Evolutionary conservation across 2,113 vertebrate genomes (phyloP).

Genomic region (Oncorhynchus mykiss): DNA sequence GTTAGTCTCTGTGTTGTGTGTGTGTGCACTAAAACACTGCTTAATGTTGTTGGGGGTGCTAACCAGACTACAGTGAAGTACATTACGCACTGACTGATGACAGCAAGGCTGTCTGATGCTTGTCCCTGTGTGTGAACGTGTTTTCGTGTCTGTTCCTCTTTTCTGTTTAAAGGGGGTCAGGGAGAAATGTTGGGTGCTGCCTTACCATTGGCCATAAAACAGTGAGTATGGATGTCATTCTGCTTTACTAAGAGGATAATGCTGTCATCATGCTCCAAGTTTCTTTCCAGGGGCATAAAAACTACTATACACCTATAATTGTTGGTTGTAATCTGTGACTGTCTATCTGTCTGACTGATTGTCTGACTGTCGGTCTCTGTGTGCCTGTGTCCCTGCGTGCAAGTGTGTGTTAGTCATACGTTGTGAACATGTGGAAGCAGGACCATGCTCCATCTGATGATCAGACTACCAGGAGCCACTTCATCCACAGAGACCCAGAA

Average conservation of each 20-base stretch:
- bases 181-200: neutral
- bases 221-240: neutral
- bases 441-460: conserved; percentile 17
- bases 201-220: neutral
- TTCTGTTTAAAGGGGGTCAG: neutral
- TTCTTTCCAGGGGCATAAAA: neutral
- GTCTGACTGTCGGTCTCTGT: neutral
- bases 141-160: conserved; percentile 34
- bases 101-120: conserved; percentile 33
- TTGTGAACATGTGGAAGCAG: conserved; percentile 19
- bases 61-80: conserved; percentile 11
- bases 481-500: conserved; percentile 7
- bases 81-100: conserved; percentile 11
- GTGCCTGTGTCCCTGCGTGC: neutral
- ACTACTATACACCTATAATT: neutral
- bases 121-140: conserved; percentile 17
- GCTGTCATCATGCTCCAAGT: conserved; percentile 11
- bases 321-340: conserved; percentile 12
- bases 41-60: conserved; percentile 1
- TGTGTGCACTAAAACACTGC: neutral
- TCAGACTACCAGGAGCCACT: conserved; percentile 32
- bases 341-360: conserved; percentile 1
- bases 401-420: conserved; percentile 5
- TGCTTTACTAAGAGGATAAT: neutral
- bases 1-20: conserved; percentile 2